Conservation (phyloP, 2,797 vertebrate species). For the Lutjanus campechanus region DNA sequence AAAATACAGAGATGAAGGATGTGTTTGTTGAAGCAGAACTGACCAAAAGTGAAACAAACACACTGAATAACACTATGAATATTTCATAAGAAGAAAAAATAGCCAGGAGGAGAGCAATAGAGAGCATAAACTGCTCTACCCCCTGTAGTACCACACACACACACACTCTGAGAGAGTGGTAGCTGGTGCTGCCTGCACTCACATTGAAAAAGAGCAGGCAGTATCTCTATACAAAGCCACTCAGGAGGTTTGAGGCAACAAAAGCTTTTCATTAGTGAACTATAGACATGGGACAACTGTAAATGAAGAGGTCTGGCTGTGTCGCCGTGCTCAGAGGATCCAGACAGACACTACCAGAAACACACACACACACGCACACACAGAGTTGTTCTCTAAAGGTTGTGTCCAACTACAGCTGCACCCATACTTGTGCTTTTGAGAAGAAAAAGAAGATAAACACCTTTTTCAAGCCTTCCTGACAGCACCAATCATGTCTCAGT, state of each 20-base stretch:
- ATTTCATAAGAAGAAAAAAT: constrained; percentile 54
- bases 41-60: constrained; percentile 24
- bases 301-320: constrained; percentile 58
- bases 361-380: constrained; percentile 1
- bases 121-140: constrained; percentile 38
- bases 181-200: constrained; percentile 24
- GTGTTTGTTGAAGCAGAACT: constrained; percentile 27
- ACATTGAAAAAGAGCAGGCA: constrained; percentile 53
- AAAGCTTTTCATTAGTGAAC: constrained; percentile 72
- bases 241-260: constrained; percentile 65
- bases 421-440: constrained; percentile 16
- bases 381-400: constrained; percentile 39
- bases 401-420: constrained; percentile 23
- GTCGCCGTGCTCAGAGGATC: constrained; percentile 39
- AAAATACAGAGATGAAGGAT: constrained; percentile 7
- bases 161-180: constrained; percentile 19
- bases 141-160: constrained; percentile 25
- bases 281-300: constrained; percentile 51
- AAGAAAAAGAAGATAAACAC: constrained; percentile 24
- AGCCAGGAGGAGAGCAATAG: constrained; percentile 30
- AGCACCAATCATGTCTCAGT: constrained; percentile 26
- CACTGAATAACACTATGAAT: constrained; percentile 35
- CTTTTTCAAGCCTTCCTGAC: constrained; percentile 36
- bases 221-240: constrained; percentile 60
- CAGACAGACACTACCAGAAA: constrained; percentile 12